Evolutionary conservation across 1,140 invertebrate genomes (phyloP).

Genomic region (Drosophila sproati): DNA sequence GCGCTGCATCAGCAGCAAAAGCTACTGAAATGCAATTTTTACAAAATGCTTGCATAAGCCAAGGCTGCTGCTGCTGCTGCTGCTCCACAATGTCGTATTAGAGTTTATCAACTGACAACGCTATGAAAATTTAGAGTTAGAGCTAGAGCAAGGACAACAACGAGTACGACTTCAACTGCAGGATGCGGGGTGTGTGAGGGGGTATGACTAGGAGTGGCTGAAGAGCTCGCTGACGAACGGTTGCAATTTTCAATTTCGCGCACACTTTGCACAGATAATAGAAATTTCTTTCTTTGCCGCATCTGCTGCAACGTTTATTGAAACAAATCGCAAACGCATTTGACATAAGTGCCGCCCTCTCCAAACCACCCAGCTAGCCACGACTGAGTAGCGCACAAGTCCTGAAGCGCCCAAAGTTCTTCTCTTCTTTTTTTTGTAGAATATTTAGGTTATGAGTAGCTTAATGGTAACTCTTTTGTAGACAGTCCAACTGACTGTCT

Average conservation of each 20-base stretch:
- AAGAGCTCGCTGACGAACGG: constrained; percentile 21
- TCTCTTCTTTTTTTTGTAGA: constrained; percentile 11
- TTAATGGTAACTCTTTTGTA: constrained; percentile 71
- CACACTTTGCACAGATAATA: constrained; percentile 82
- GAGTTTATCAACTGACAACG: constrained; percentile 75
- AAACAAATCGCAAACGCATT: constrained; percentile 81
- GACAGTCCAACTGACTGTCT: not conserved
- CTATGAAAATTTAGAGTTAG: constrained; percentile 75
- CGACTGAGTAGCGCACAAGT: not conserved
- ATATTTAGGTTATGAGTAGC: constrained; percentile 79
- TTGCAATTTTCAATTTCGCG: constrained; percentile 80
- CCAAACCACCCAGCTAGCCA: not conserved
- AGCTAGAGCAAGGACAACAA: constrained; percentile 37
- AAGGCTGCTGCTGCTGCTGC: constrained; percentile 46
- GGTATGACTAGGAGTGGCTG: not conserved
- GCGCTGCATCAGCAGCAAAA: constrained; percentile 59
- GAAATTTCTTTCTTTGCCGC: constrained; percentile 71
- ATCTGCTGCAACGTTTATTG: constrained; percentile 68
- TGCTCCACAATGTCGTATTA: constrained; percentile 74
- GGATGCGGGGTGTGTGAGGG: not conserved
- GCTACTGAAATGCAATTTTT: constrained; percentile 72
- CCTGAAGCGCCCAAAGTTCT: not conserved
- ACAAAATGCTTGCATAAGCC: constrained; percentile 77
- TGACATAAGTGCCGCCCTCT: constrained; percentile 70
- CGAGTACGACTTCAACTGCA: constrained; percentile 1